Conservation (phyloP, 2,113 vertebrate genomes). For the Melanerpes formicivorus region DNA sequence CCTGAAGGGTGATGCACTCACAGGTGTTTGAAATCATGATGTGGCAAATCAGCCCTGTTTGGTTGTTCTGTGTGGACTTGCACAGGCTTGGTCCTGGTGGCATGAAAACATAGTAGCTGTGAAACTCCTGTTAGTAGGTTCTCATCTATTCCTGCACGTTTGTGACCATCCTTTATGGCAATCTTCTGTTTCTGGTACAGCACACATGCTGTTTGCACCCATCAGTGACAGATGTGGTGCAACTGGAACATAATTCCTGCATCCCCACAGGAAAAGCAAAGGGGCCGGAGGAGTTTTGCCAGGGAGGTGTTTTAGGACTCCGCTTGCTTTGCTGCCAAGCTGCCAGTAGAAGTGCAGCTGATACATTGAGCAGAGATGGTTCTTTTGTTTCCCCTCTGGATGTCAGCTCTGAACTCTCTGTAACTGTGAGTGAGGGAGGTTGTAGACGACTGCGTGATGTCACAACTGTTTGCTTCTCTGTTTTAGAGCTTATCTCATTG, state of each 20-base stretch:
- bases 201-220: not conserved
- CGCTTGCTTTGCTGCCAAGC: not conserved
- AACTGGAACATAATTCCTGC: not conserved
- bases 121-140: not conserved
- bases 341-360: not conserved
- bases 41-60: not conserved
- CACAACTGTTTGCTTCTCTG: not conserved
- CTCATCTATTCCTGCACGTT: not conserved
- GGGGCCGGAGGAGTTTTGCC: not conserved
- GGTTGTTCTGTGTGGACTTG: not conserved
- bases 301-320: not conserved
- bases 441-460: not conserved
- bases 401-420: not conserved
- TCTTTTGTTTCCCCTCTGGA: not conserved
- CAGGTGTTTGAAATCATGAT: not conserved
- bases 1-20: not conserved
- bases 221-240: rapidly evolving
- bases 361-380: not conserved
- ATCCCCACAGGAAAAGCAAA: not conserved
- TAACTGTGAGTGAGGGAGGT: not conserved
- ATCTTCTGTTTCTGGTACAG: not conserved
- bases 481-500: slow-evolving; percentile 91
- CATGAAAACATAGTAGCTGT: not conserved
- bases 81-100: not conserved
- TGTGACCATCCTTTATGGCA: not conserved